Evolutionary conservation across 2,888 invertebrate genomes (phyloP).

Genomic region (Philonicus albiceps): DNA sequence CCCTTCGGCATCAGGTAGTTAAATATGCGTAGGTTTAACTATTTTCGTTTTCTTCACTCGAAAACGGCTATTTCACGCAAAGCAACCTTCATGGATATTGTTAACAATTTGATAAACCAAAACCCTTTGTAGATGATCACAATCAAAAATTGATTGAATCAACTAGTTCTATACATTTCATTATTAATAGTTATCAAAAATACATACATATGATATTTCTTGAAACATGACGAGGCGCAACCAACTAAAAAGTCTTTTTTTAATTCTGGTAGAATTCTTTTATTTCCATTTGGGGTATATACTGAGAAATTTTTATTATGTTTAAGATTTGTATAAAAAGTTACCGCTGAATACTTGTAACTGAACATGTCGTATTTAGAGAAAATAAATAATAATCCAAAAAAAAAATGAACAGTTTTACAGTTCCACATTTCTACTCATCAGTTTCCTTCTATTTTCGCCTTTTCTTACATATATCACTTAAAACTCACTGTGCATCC

Average conservation of each 20-base stretch:
- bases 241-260: neutral
- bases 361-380: neutral
- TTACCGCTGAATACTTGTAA: neutral
- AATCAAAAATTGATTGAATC: neutral
- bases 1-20: too few relatives aligned
- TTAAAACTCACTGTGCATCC: constrained; percentile 16
- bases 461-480: neutral
- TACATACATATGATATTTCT: neutral
- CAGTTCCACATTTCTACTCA: constrained; percentile 21
- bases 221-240: neutral
- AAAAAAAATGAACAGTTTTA: neutral
- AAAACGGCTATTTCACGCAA: neutral
- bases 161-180: neutral
- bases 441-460: neutral
- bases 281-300: neutral
- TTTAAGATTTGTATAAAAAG: neutral
- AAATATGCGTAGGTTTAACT: too few relatives aligned
- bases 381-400: constrained; percentile 1
- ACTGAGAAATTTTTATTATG: neutral
- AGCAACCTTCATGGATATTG: neutral
- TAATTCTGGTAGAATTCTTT: neutral
- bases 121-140: neutral
- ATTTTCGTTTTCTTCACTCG: neutral
- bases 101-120: neutral
- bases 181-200: too few relatives aligned